Evolutionary conservation across 2,888 invertebrate species (phyloP).

Genomic region (Drepanosiphum platanoidis): DNA sequence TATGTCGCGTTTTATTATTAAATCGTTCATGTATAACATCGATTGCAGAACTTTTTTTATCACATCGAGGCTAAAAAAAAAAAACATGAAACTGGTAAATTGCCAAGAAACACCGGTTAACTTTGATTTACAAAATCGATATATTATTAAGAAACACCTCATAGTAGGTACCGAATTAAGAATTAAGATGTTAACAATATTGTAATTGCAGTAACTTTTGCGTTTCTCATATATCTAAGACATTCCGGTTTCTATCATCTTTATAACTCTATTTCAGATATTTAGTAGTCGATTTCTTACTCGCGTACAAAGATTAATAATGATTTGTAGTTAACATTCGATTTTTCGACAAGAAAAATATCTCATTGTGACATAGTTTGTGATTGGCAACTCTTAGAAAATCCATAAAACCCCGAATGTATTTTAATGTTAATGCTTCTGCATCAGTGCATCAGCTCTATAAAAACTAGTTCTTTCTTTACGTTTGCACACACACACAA

Average conservation of each 20-base stretch:
- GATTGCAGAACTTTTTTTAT: slow-evolving; percentile 31
- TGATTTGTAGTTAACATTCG: not conserved
- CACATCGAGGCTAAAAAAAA: not conserved
- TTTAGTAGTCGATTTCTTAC: not conserved
- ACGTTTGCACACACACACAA: no score
- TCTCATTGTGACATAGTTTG: not conserved
- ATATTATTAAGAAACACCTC: slow-evolving; percentile 33
- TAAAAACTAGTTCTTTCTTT: not conserved
- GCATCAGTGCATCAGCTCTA: not conserved
- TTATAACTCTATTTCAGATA: not conserved
- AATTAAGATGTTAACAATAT: slow-evolving; percentile 52
- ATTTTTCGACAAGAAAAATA: not conserved
- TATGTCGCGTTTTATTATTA: not conserved
- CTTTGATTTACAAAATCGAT: slow-evolving; percentile 56
- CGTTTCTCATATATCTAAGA: not conserved
- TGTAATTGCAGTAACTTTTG: slow-evolving; percentile 21
- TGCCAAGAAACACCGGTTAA: slow-evolving; percentile 44
- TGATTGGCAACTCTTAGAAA: not conserved
- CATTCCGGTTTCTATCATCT: not conserved
- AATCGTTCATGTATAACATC: not conserved
- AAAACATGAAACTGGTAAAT: slow-evolving; percentile 38
- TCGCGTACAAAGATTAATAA: not conserved
- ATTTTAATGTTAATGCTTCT: no score
- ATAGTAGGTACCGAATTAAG: not conserved
- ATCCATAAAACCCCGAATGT: no score